Conservation (phyloP, 1,140 invertebrate genomes). For the Lethrus apterus region DNA sequence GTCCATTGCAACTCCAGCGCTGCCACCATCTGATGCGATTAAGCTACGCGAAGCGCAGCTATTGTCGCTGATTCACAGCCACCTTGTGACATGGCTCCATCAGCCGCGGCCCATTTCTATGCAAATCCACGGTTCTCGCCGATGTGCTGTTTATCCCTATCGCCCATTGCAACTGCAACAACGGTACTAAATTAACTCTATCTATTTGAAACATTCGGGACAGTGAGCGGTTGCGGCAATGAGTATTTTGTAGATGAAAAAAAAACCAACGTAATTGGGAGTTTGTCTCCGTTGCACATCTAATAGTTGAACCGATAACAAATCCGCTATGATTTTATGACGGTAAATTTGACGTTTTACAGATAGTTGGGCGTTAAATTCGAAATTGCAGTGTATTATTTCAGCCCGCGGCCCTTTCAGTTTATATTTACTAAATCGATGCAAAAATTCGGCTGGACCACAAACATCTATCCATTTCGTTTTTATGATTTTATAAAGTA, state of each 20-base stretch:
- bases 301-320: slow-evolving; percentile 1
- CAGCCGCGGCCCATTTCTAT: slow-evolving; percentile 35
- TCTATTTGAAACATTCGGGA: slow-evolving; percentile 13
- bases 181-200: slow-evolving; percentile 26
- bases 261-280: slow-evolving; percentile 12
- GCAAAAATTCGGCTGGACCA: too few species aligned
- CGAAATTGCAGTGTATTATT: too few species aligned
- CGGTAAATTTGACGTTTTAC: too few species aligned
- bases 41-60: slow-evolving; percentile 16
- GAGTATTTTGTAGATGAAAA: background rate
- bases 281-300: background rate
- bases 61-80: slow-evolving; percentile 36
- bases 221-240: too few species aligned
- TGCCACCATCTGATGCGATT: too few species aligned
- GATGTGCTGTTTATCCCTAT: slow-evolving; percentile 22
- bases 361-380: too few species aligned
- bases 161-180: slow-evolving; percentile 20
- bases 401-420: too few species aligned
- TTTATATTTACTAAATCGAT: too few species aligned
- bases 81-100: slow-evolving; percentile 39
- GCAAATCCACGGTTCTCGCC: slow-evolving; percentile 27
- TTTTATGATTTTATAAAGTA: too few species aligned
- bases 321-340: too few species aligned
- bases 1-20: background rate
- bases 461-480: too few species aligned